These are phyloP conservation scores for Aleadryas rufinucha DNA, from an alignment of 2,113 vertebrate species.

Conservation along the genomic window DNA sequence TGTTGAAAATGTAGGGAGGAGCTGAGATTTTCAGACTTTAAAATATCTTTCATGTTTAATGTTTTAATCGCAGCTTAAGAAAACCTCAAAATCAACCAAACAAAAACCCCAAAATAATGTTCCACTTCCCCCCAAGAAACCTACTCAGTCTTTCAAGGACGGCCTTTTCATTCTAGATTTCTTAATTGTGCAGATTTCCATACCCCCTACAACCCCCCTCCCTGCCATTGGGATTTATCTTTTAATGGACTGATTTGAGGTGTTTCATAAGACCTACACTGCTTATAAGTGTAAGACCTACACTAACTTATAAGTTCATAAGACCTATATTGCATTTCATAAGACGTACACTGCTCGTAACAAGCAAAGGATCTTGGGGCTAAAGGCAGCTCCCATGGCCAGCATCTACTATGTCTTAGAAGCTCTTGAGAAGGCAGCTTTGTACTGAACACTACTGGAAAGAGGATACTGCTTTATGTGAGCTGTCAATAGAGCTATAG, in stretches of 20 bases:
- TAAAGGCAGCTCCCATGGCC: not conserved
- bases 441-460: not conserved
- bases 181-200: not conserved
- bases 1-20: not conserved
- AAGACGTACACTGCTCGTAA: accelerated
- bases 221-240: not conserved
- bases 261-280: too few species aligned
- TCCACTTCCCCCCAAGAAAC: not conserved
- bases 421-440: not conserved
- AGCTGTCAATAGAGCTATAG: not conserved
- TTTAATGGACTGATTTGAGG: not conserved
- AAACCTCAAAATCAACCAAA: not conserved
- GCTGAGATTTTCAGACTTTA: not conserved
- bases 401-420: not conserved
- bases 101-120: not conserved
- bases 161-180: not conserved
- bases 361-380: not conserved
- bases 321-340: too few species aligned
- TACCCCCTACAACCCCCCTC: accelerated
- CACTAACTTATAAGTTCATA: too few species aligned
- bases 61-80: not conserved
- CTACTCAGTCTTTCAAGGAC: not conserved
- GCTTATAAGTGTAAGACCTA: too few species aligned
- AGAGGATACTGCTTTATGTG: not conserved
- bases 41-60: not conserved